phyloP scores from a whole-genome alignment of 2,888 invertebrate genomes.

The Onchidella celtica region DNA sequence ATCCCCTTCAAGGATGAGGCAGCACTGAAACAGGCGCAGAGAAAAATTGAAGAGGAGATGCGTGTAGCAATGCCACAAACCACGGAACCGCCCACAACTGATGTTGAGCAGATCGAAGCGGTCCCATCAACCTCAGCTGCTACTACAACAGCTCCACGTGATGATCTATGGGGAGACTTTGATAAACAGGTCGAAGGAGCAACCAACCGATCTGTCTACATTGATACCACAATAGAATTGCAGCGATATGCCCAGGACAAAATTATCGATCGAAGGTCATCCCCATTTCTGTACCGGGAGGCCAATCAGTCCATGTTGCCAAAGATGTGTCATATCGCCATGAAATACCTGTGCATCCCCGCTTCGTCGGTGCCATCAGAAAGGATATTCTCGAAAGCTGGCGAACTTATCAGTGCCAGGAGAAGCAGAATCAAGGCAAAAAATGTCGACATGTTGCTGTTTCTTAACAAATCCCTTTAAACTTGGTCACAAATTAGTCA shows the following conservation, averaged over 20 bases:
- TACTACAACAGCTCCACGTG: no score
- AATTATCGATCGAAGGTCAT: not conserved
- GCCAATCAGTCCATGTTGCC: not conserved
- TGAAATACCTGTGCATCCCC: not conserved
- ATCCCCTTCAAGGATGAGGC: not conserved
- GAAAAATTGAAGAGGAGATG: not conserved
- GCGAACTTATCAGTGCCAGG: not conserved
- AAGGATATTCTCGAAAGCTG: conserved; percentile 14
- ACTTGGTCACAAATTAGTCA: no score
- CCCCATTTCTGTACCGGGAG: not conserved
- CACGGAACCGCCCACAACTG: no score
- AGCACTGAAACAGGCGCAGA: not conserved
- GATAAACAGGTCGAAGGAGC: not conserved
- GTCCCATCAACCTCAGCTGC: not conserved
- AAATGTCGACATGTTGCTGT: not conserved
- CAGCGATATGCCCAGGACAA: not conserved
- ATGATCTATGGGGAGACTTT: not conserved
- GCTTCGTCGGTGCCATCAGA: conserved; percentile 5
- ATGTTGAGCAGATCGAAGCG: no score
- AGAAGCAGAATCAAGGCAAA: not conserved
- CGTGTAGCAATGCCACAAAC: not conserved
- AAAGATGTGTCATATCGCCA: not conserved
- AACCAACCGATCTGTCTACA: not conserved
- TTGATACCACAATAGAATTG: conserved; percentile 4
- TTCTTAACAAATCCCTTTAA: not conserved